These are phyloP conservation scores for Oxycera nigricornis DNA, from an alignment of 2,888 invertebrate genomes.

Conservation along the genomic window DNA sequence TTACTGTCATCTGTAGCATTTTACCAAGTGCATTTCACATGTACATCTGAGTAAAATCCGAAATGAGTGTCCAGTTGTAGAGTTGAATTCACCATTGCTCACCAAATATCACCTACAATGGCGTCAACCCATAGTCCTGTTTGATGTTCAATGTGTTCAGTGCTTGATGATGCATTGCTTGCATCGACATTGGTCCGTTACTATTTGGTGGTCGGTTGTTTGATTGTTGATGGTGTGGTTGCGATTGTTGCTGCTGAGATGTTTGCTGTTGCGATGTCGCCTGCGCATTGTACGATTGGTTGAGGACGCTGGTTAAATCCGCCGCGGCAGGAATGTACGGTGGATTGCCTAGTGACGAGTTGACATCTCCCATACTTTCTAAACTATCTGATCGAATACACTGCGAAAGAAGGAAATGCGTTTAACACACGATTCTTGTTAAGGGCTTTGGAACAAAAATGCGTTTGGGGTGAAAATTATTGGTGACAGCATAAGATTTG, in stretches of 20 bases:
- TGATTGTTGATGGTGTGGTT: constrained; percentile 50
- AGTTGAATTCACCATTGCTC: constrained; percentile 1
- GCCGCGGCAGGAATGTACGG: constrained; percentile 60
- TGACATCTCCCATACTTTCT: constrained; percentile 70
- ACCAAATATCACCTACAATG: constrained; percentile 66
- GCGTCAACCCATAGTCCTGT: constrained; percentile 87
- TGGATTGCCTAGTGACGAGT: constrained; percentile 59
- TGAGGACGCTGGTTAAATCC: constrained; percentile 54
- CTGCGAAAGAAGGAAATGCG: constrained; percentile 50
- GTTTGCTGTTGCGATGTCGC: constrained; percentile 63
- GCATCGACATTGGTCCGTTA: constrained; percentile 54
- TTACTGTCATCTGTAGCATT: neutral
- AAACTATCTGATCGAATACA: constrained; percentile 68
- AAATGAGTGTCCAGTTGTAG: constrained; percentile 1
- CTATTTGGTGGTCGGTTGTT: constrained; percentile 55
- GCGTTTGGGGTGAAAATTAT: too few relatives aligned
- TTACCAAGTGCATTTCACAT: neutral
- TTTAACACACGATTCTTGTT: neutral
- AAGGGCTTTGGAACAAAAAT: too few relatives aligned
- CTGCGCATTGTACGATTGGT: constrained; percentile 45
- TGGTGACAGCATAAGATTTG: too few relatives aligned
- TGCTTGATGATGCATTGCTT: constrained; percentile 44
- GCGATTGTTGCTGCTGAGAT: constrained; percentile 58
- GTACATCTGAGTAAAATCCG: neutral
- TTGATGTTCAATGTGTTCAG: constrained; percentile 68